Evolutionary conservation across 1,140 invertebrate species (phyloP), one percentile per base, ranked within the genome.

Genomic region (Bombus cullumanus): DNA sequence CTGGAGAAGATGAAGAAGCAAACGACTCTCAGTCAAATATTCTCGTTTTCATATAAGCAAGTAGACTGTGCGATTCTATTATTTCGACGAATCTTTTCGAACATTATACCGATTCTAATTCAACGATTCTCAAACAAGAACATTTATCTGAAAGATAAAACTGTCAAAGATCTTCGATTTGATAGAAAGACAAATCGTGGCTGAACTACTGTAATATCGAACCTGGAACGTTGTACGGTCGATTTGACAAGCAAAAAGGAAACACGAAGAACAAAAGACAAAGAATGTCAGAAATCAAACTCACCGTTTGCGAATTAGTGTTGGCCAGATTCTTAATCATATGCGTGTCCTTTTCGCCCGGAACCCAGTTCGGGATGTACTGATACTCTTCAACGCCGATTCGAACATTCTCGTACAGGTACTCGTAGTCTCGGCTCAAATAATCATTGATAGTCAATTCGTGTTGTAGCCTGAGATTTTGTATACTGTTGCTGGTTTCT

Each of bases 301-400:
- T 92, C 83, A 95, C 95, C 94, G 82, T 91, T 88, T 91, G 89
- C 2, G 90, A 74, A 15, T 53, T 84, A 6, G 83, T 68, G 18
- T 92, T 86, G 28, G 83, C 64, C 10, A 95, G 83, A 47, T 79
- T 91, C 79, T 87, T 93, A 3, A 95, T 78, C 0, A 79, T 69
- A 53, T 92, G 88, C 9, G 93, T 87, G 64, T 95, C 94, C 39
- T 92, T 92, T 41, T 94, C 92, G 25, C 93, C 93, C 0, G 95
- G 95, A 10, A 96, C 53, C 95, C 95, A 95, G 69, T 94, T 95
- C 0, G 94, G 95, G 72, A 95, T 94, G 77, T 95, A 95, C 72
- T 96, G 95, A 79, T 95, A 91, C 37, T 95, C 91, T 31, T 93
- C 86, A 0, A 95, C 90, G 1, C 93, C 94, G 37, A 93, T 92